These are phyloP conservation scores for Choristoneura rosaceana DNA, from an alignment of 2,888 invertebrate species.

Conservation along the genomic window DNA sequence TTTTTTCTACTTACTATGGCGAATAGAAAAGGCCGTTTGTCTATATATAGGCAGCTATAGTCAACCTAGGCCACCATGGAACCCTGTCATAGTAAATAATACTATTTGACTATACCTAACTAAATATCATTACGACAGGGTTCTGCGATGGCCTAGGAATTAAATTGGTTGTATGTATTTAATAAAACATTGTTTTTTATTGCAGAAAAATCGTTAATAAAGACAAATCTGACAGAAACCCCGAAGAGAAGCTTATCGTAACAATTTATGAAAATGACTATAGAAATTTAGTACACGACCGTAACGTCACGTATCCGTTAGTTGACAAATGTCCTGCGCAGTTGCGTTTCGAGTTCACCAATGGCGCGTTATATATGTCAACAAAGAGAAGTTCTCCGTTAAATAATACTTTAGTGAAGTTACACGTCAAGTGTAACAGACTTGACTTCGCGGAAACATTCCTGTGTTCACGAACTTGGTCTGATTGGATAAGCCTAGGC, in stretches of 20 bases:
- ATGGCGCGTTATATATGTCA: background rate
- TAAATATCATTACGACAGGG: no score
- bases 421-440: background rate
- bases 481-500: background rate
- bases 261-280: background rate
- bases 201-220: background rate
- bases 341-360: background rate
- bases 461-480: background rate
- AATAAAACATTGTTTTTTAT: background rate
- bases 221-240: background rate
- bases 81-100: no score
- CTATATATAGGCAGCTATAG: no score
- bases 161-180: background rate
- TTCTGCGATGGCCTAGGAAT: no score
- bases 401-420: background rate
- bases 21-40: no score
- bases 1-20: no score
- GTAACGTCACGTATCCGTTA: background rate
- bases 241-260: background rate
- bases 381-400: background rate
- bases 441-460: background rate
- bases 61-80: no score
- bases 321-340: background rate
- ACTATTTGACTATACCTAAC: no score
- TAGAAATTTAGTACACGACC: background rate